Evolutionary conservation across 2,888 invertebrate genomes (phyloP).

Genomic region (Cheilosia soror): DNA sequence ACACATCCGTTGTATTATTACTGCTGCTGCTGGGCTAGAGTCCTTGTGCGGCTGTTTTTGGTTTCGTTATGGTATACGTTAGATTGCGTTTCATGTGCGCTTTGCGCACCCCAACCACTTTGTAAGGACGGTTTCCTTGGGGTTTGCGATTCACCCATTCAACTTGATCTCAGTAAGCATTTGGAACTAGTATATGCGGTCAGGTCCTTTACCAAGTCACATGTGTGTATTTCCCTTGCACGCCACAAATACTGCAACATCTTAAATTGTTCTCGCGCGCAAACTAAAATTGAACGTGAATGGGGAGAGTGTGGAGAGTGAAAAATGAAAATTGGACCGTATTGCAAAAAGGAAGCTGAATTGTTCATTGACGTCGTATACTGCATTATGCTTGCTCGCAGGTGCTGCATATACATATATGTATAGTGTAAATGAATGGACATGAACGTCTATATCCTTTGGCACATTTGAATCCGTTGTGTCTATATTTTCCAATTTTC

Average conservation of each 20-base stretch:
- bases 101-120: conserved; percentile 1
- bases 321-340: conserved; percentile 24
- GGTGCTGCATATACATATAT: conserved; percentile 16
- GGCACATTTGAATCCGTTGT: conserved; percentile 66
- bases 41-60: conserved; percentile 49
- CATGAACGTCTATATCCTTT: conserved; percentile 42
- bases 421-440: conserved; percentile 46
- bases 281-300: conserved; percentile 48
- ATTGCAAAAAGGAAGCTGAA: conserved; percentile 42
- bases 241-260: conserved; percentile 10
- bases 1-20: conserved; percentile 51
- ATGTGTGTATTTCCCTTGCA: neutral
- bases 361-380: conserved; percentile 24
- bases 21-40: conserved; percentile 36
- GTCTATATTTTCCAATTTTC: conserved; percentile 60
- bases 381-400: conserved; percentile 4
- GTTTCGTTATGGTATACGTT: conserved; percentile 40
- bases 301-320: conserved; percentile 1
- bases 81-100: conserved; percentile 48
- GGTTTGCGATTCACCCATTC: conserved; percentile 23
- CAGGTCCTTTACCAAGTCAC: conserved; percentile 34
- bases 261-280: conserved; percentile 47
- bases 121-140: conserved; percentile 1
- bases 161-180: conserved; percentile 60
- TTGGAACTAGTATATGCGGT: conserved; percentile 54